Evolutionary conservation across 2,113 vertebrate species (phyloP).

Genomic region (Myotis lucifugus): DNA sequence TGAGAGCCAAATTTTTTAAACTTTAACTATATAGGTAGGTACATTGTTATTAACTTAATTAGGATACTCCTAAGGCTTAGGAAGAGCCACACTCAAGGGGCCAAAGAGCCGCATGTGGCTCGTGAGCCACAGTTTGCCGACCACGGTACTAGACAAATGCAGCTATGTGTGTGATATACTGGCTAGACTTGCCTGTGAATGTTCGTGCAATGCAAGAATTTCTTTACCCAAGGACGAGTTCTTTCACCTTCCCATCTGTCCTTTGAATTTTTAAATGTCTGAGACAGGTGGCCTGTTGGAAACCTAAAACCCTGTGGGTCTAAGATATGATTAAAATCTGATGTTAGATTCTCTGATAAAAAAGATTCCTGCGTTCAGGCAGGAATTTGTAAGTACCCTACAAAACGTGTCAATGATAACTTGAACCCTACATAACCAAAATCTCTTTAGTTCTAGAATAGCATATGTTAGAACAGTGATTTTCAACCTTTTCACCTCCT

Average conservation of each 20-base stretch:
- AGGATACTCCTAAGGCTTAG: no score
- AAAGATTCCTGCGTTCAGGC: slow-evolving; percentile 85
- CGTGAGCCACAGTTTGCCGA: no score
- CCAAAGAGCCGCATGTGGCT: no score
- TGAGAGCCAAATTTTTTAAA: no score
- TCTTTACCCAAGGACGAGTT: slow-evolving; percentile 92
- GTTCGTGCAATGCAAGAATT: slow-evolving; percentile 85
- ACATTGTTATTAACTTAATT: no score
- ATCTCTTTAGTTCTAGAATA: slow-evolving; percentile 82
- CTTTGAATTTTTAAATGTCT: slow-evolving; percentile 91
- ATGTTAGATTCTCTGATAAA: slow-evolving; percentile 87
- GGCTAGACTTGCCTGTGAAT: slow-evolving; percentile 82
- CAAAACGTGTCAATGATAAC: slow-evolving; percentile 85
- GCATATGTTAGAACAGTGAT: slow-evolving; percentile 77
- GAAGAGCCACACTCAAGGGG: no score
- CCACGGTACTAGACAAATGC: slow-evolving; percentile 69
- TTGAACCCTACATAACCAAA: slow-evolving; percentile 82
- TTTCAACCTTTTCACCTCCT: background rate
- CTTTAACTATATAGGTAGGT: no score
- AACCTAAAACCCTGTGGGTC: slow-evolving; percentile 91
- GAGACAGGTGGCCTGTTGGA: slow-evolving; percentile 92
- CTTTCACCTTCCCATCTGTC: slow-evolving; percentile 94
- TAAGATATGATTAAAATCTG: slow-evolving; percentile 93
- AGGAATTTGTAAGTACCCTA: slow-evolving; percentile 84
- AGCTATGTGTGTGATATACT: slow-evolving; percentile 77